These are phyloP conservation scores for Rana temporaria DNA, from an alignment of 2,113 vertebrate genomes.

Conservation along the genomic window DNA sequence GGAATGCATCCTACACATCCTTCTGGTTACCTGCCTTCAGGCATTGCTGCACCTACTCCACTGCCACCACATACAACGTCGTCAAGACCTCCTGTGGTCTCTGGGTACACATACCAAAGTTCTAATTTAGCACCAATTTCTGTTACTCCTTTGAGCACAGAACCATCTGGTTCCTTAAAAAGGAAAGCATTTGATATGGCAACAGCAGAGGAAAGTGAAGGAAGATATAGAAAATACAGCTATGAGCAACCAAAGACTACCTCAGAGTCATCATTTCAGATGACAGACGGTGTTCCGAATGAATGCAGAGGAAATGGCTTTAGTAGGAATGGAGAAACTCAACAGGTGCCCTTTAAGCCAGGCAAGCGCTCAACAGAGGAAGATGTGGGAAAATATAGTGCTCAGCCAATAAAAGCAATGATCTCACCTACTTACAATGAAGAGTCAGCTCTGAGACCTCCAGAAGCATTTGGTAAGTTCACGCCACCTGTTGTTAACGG, in stretches of 20 bases:
- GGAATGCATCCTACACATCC: slow-evolving; percentile 80
- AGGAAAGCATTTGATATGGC: slow-evolving; percentile 88
- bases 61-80: slow-evolving; percentile 73
- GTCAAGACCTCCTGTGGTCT: slow-evolving; percentile 74
- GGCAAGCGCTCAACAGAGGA: slow-evolving; percentile 74
- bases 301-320: slow-evolving; percentile 87
- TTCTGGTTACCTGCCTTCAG: slow-evolving; percentile 82
- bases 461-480: slow-evolving; percentile 75
- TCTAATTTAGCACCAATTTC: slow-evolving; percentile 63
- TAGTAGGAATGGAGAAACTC: slow-evolving; percentile 66
- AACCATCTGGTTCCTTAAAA: slow-evolving; percentile 81
- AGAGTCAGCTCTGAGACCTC: slow-evolving; percentile 66
- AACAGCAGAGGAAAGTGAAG: slow-evolving; percentile 76
- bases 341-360: slow-evolving; percentile 75
- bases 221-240: slow-evolving; percentile 87
- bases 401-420: slow-evolving; percentile 76
- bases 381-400: slow-evolving; percentile 72
- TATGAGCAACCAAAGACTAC: slow-evolving; percentile 84
- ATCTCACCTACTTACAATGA: slow-evolving; percentile 80
- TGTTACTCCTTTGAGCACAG: slow-evolving; percentile 66
- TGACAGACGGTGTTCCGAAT: slow-evolving; percentile 71
- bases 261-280: slow-evolving; percentile 75
- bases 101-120: slow-evolving; percentile 84
- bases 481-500: slow-evolving; percentile 79
- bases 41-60: slow-evolving; percentile 83